Evolutionary conservation across 2,113 vertebrate genomes (phyloP).

Genomic region (Silurus meridionalis): DNA sequence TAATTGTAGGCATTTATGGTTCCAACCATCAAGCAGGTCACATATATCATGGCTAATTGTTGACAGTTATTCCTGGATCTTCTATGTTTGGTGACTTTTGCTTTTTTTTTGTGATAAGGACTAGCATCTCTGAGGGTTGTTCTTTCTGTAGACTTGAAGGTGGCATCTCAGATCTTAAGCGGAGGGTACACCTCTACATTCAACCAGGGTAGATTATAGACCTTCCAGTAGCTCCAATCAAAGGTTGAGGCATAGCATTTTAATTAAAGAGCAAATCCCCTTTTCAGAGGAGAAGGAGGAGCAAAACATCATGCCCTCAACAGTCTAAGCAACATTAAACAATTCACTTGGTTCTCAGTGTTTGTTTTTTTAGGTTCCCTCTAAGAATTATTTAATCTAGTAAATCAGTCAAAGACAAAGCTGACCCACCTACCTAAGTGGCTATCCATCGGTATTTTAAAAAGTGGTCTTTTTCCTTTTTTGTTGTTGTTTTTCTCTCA

Average conservation of each 20-base stretch:
- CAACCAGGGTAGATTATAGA: constrained; percentile 3
- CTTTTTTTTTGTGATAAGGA: background rate
- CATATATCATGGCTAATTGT: background rate
- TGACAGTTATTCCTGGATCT: background rate
- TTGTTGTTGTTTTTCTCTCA: background rate
- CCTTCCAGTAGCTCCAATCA: background rate
- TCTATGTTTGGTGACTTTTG: background rate
- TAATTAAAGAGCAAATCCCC: constrained; percentile 13
- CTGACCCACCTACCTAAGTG: constrained; percentile 4
- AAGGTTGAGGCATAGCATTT: background rate
- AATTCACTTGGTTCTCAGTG: constrained; percentile 12
- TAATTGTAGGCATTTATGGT: background rate
- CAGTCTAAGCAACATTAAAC: constrained; percentile 25
- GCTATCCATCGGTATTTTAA: constrained; percentile 48
- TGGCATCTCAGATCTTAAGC: background rate
- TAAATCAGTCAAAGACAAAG: constrained; percentile 17
- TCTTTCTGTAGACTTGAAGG: background rate
- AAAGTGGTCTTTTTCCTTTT: background rate
- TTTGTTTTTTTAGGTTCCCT: background rate
- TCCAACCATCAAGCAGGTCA: background rate
- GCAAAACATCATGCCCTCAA: constrained; percentile 2
- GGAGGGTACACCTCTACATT: background rate
- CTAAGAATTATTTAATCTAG: constrained; percentile 10
- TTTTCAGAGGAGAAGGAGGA: constrained; percentile 8
- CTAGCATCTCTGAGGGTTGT: background rate